Conservation (phyloP, 2,113 vertebrate genomes). For the Plecotus auritus region DNA sequence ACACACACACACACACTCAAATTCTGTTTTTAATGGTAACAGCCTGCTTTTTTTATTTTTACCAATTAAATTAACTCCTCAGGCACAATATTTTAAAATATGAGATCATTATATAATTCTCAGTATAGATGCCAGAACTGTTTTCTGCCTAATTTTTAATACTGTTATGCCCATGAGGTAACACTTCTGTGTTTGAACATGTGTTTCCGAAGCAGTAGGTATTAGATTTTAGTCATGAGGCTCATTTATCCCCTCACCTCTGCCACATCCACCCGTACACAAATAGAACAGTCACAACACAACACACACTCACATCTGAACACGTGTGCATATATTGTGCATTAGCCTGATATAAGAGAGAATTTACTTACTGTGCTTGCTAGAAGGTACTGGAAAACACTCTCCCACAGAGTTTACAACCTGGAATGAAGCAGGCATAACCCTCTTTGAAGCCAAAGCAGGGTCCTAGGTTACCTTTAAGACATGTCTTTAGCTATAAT, state of each 20-base stretch:
- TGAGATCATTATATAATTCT: conserved; percentile 14
- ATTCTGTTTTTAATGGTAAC: neutral
- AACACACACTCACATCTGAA: neutral
- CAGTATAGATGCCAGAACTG: neutral
- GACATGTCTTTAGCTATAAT: neutral
- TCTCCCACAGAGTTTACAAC: neutral
- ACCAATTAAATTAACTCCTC: neutral
- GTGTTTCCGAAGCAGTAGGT: neutral
- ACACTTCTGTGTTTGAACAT: neutral
- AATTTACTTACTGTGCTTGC: neutral
- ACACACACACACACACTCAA: neutral
- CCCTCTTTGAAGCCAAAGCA: neutral
- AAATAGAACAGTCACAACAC: neutral
- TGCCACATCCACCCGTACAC: neutral
- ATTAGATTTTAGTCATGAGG: neutral
- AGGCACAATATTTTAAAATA: conserved; percentile 18
- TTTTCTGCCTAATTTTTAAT: conserved; percentile 15
- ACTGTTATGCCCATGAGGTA: neutral
- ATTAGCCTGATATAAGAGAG: neutral
- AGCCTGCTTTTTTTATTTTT: neutral
- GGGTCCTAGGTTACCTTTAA: neutral
- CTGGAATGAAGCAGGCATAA: neutral
- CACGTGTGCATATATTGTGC: neutral
- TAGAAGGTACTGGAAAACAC: neutral
- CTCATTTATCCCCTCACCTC: neutral